A percentile compares a stretch with the other conserved stretches of the same genome.
phyloP scores from a whole-genome alignment of 2,888 invertebrate species.

The Drosophila recens region DNA sequence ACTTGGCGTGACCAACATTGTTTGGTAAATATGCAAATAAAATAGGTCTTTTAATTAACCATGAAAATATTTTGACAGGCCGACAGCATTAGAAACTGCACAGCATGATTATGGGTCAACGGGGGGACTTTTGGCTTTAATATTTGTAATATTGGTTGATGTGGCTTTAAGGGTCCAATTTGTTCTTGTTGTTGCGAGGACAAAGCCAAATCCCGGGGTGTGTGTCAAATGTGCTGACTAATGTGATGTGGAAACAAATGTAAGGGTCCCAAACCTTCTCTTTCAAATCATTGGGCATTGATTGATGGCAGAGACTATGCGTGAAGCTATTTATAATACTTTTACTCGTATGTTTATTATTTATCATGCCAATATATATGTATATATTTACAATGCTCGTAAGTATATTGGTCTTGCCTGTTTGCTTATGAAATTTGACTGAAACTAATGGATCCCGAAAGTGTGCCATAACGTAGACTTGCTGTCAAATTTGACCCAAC shows the following conservation, averaged over 20 bases:
- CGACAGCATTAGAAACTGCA: conserved; percentile 12
- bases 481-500: conserved; percentile 59
- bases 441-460: conserved; percentile 70
- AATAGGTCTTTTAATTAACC: conserved; percentile 65
- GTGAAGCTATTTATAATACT: conserved; percentile 73
- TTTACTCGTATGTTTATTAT: conserved; percentile 74
- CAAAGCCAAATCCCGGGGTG: conserved; percentile 23
- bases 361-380: conserved; percentile 58
- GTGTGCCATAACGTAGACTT: conserved; percentile 25
- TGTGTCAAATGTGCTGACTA: conserved; percentile 53
- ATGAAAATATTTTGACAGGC: conserved; percentile 53
- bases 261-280: conserved; percentile 24
- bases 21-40: conserved; percentile 49
- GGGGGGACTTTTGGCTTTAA: conserved; percentile 18
- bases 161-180: conserved; percentile 20
- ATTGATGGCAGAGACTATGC: conserved; percentile 65
- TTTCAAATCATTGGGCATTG: conserved; percentile 53
- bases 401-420: conserved; percentile 66
- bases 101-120: conserved; percentile 23
- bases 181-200: conserved; percentile 7
- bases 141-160: conserved; percentile 6
- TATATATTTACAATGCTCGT: conserved; percentile 25
- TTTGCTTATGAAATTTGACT: conserved; percentile 73
- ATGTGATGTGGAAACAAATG: conserved; percentile 43
- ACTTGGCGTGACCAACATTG: not conserved